Evolutionary conservation across 2,797 vertebrate species (phyloP).

Genomic region (Typhlichthys subterraneus): DNA sequence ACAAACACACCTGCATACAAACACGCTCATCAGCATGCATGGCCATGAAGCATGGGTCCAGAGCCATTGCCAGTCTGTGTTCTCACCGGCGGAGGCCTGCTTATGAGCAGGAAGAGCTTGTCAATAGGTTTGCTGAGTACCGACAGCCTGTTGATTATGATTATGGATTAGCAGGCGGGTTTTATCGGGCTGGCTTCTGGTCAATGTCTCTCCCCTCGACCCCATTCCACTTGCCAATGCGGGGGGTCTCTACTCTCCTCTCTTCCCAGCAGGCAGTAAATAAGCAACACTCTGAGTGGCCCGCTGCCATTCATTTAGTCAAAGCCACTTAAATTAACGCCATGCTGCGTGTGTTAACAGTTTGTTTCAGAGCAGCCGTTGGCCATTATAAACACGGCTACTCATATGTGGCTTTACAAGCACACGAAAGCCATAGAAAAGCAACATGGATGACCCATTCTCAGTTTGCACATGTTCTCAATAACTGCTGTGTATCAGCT

Average conservation of each 20-base stretch:
- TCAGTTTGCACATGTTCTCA: neutral
- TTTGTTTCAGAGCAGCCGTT: too few relatives aligned
- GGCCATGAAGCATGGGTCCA: neutral
- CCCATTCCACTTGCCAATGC: too few relatives aligned
- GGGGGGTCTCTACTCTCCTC: slow-evolving; percentile 1
- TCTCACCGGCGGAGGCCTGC: slow-evolving; percentile 15
- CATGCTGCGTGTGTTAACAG: neutral
- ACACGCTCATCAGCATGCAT: slow-evolving; percentile 25
- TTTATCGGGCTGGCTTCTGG: slow-evolving; percentile 26
- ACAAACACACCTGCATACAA: neutral
- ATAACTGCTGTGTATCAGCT: neutral
- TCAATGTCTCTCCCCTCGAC: slow-evolving; percentile 1
- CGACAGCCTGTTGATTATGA: slow-evolving; percentile 33
- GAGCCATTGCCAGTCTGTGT: slow-evolving; percentile 7
- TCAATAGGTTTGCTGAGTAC: slow-evolving; percentile 40
- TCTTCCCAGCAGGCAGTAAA: slow-evolving; percentile 19
- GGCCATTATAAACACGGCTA: too few relatives aligned
- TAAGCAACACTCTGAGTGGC: slow-evolving; percentile 4
- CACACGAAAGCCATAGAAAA: too few relatives aligned
- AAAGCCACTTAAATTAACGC: slow-evolving; percentile 1
- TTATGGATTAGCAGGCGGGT: slow-evolving; percentile 32
- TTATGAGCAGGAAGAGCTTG: slow-evolving; percentile 32
- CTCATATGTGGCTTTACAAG: too few relatives aligned
- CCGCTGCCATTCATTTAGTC: slow-evolving; percentile 14
- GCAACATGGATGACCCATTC: too few relatives aligned